Conservation (phyloP, 2,113 vertebrate genomes). For the Etia nguti region DNA sequence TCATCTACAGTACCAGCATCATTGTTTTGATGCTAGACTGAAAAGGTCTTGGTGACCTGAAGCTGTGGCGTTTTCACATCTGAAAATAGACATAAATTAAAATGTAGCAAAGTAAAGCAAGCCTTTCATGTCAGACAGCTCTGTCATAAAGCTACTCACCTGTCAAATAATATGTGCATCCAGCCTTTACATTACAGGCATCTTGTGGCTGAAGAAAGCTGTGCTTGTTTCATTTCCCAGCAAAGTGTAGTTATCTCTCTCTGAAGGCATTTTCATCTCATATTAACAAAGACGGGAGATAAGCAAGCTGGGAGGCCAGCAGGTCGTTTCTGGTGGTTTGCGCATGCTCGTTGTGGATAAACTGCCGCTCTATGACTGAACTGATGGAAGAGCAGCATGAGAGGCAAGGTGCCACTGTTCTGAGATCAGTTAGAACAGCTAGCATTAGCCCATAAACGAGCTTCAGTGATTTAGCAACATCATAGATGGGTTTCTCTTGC, state of each 20-base stretch:
- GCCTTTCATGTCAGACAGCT: background rate
- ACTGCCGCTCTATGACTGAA: background rate
- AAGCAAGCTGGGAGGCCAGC: background rate
- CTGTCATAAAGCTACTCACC: background rate
- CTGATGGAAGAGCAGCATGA: background rate
- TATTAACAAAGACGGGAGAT: background rate
- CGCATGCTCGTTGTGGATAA: background rate
- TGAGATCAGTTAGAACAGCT: background rate
- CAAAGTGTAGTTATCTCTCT: background rate
- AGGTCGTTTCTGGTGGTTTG: background rate
- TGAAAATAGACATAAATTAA: background rate
- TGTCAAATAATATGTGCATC: background rate
- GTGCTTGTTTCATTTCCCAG: background rate
- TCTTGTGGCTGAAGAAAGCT: background rate
- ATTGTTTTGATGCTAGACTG: background rate
- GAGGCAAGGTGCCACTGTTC: background rate
- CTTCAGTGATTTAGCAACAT: background rate
- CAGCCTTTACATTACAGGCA: background rate
- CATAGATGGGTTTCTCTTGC: background rate
- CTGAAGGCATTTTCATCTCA: background rate
- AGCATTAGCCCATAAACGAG: background rate
- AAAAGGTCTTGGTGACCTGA: background rate
- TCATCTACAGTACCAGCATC: background rate
- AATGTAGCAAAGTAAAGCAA: background rate
- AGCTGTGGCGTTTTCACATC: rapidly evolving